Conservation (phyloP, 2,797 vertebrate genomes). For the Hylomyscus alleni region DNA sequence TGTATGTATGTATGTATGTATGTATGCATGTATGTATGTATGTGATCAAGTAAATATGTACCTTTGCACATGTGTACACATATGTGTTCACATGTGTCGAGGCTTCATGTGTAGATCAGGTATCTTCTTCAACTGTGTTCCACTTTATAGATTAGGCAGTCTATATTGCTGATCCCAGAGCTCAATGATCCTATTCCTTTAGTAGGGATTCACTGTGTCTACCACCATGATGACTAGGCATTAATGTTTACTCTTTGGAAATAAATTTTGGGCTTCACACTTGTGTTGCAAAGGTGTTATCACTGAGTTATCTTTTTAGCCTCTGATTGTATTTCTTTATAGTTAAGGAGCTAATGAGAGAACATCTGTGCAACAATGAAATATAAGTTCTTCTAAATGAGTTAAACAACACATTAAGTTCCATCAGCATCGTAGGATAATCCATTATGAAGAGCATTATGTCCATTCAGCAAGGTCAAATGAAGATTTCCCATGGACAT, state of each 20-base stretch:
- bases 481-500: neutral
- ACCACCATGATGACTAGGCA: neutral
- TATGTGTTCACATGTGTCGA: neutral
- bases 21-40: neutral
- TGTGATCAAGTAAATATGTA: neutral
- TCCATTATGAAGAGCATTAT: constrained; percentile 66
- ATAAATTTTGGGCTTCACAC: neutral
- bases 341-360: constrained; percentile 56
- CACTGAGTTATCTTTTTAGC: neutral
- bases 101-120: neutral
- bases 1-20: neutral
- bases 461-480: constrained; percentile 49
- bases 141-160: neutral
- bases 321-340: constrained; percentile 30
- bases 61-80: neutral
- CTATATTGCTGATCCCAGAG: neutral
- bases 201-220: neutral
- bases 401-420: constrained; percentile 53
- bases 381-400: constrained; percentile 62
- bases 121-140: neutral
- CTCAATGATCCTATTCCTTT: neutral
- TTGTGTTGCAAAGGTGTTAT: neutral
- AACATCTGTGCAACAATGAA: constrained; percentile 63
- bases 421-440: constrained; percentile 27
- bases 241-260: neutral